phyloP scores from a whole-genome alignment of 2,888 invertebrate genomes.

The Deilephila elpenor region DNA sequence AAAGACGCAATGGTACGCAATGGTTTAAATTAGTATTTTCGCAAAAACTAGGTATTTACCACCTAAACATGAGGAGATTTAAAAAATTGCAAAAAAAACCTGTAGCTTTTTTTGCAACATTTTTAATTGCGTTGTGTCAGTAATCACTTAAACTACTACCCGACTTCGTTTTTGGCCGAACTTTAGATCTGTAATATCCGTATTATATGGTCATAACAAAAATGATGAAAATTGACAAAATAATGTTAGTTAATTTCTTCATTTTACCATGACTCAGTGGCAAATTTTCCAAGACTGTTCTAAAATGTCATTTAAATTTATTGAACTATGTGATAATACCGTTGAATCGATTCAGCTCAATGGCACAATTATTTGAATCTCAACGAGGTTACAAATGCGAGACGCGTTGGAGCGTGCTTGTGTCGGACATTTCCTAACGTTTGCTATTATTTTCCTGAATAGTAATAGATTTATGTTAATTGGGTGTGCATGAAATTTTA shows the following conservation, averaged over 20 bases:
- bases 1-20: too few relatives aligned
- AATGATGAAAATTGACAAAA: background rate
- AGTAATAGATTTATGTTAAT: background rate
- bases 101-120: too few relatives aligned
- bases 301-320: background rate
- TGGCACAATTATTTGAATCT: conserved; percentile 17
- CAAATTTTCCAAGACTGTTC: background rate
- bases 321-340: background rate
- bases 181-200: background rate
- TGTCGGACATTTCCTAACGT: background rate
- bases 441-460: conserved; percentile 3
- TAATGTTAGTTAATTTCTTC: background rate
- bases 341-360: conserved; percentile 16
- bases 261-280: background rate
- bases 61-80: too few relatives aligned
- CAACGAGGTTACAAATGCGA: conserved; percentile 22
- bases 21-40: too few relatives aligned
- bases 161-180: too few relatives aligned
- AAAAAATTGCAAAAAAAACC: too few relatives aligned
- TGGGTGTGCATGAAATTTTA: too few relatives aligned
- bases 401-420: conserved; percentile 1
- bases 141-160: too few relatives aligned
- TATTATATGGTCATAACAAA: background rate
- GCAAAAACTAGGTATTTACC: too few relatives aligned
- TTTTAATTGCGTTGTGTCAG: too few relatives aligned